These are phyloP conservation scores for Colletes gigas DNA, from an alignment of 1,140 invertebrate species.

Conservation along the genomic window DNA sequence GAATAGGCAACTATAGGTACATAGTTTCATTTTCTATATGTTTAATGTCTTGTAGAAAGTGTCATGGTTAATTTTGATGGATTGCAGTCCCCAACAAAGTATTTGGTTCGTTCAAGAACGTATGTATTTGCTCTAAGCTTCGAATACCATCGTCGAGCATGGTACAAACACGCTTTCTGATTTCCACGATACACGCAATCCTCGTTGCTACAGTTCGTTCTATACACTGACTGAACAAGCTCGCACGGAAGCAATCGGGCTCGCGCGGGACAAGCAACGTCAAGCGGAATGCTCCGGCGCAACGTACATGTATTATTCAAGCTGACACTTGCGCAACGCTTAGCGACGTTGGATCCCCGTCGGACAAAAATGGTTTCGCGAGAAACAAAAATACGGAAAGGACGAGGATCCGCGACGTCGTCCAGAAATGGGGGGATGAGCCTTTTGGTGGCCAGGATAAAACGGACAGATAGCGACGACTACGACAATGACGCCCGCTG, in stretches of 20 bases:
- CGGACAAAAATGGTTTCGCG: slow-evolving; percentile 58
- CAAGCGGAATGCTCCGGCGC: slow-evolving; percentile 69
- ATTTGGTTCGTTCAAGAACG: too few relatives aligned
- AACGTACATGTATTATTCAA: slow-evolving; percentile 78
- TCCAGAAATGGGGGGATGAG: slow-evolving; percentile 3
- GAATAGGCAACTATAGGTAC: too few relatives aligned
- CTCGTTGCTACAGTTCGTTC: background rate
- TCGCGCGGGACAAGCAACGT: slow-evolving; percentile 63
- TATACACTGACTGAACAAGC: background rate
- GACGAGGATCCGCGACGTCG: slow-evolving; percentile 57
- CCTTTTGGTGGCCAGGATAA: slow-evolving; percentile 11
- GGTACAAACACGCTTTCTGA: background rate
- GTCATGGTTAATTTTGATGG: too few relatives aligned
- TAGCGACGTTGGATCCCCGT: slow-evolving; percentile 60
- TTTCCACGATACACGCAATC: background rate
- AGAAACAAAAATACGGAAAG: slow-evolving; percentile 66
- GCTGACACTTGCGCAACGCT: slow-evolving; percentile 71
- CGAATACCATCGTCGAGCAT: background rate
- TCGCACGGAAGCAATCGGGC: background rate
- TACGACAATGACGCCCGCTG: slow-evolving; percentile 56
- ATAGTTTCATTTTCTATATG: too few relatives aligned
- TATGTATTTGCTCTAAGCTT: too few relatives aligned
- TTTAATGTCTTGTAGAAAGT: too few relatives aligned
- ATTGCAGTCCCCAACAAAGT: too few relatives aligned
- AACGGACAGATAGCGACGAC: slow-evolving; percentile 51